Evolutionary conservation across 2,888 invertebrate species (phyloP).

Genomic region (Mesochorus sp.): DNA sequence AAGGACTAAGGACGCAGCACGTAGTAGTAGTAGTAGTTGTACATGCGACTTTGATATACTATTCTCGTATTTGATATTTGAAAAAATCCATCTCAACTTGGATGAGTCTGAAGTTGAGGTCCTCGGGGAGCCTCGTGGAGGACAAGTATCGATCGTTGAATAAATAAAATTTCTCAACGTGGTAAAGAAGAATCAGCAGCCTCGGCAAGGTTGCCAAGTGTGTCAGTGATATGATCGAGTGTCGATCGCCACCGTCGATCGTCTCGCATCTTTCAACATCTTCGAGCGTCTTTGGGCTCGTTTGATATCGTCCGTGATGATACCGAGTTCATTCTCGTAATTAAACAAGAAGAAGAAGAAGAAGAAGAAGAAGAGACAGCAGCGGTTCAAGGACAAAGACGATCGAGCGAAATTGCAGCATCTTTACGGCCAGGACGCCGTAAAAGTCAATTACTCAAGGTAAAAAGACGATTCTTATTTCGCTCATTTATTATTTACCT

Average conservation of each 20-base stretch:
- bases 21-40: no score
- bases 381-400: background rate
- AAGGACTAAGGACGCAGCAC: no score
- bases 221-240: conserved; percentile 32
- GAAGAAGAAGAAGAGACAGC: conserved; percentile 7
- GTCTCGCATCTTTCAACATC: no score
- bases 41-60: no score
- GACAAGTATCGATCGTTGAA: no score
- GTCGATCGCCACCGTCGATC: no score
- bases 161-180: background rate
- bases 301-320: conserved; percentile 52
- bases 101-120: no score
- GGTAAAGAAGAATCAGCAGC: background rate
- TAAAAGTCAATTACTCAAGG: conserved; percentile 35
- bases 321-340: no score
- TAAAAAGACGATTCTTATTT: conserved; percentile 32
- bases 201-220: background rate
- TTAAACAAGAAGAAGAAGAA: background rate
- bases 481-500: conserved; percentile 21
- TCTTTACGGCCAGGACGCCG: conserved; percentile 26
- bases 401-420: background rate
- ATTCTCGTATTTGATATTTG: no score
- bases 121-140: no score
- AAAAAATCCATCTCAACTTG: no score
- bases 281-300: no score